phyloP scores from a whole-genome alignment of 2,113 vertebrate genomes.

The Xenopus laevis region DNA sequence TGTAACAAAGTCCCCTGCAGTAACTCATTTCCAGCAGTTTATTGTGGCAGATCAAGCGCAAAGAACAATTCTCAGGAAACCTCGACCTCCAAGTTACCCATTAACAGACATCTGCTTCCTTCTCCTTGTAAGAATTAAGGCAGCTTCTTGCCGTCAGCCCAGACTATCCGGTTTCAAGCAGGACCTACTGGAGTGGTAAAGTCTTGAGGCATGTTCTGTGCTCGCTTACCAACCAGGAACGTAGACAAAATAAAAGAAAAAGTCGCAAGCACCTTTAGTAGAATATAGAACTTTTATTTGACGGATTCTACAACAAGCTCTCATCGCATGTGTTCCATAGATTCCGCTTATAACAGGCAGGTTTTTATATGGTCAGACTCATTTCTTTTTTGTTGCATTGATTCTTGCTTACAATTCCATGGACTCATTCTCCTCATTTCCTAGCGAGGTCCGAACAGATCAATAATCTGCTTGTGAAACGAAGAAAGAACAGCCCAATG shows the following conservation, averaged over 20 bases:
- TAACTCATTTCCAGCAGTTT: background rate
- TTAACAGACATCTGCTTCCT: constrained; percentile 16
- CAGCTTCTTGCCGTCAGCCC: background rate
- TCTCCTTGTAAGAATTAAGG: background rate
- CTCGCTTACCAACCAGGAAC: background rate
- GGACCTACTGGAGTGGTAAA: constrained; percentile 2
- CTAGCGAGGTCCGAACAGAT: constrained; percentile 35
- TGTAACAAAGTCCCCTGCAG: too few species aligned
- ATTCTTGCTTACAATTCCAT: constrained; percentile 16
- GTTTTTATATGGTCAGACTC: background rate
- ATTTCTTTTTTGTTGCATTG: constrained; percentile 28
- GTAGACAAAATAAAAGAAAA: background rate
- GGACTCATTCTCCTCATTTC: constrained; percentile 4
- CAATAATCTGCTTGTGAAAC: constrained; percentile 15
- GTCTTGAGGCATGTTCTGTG: constrained; percentile 25
- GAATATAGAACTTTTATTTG: constrained; percentile 42
- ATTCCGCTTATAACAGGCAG: constrained; percentile 37
- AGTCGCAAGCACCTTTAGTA: background rate
- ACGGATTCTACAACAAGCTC: constrained; percentile 33
- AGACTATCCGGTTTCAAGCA: constrained; percentile 22
- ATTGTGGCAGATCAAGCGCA: background rate
- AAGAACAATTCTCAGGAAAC: background rate
- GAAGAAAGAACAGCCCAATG: background rate
- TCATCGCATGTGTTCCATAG: constrained; percentile 6
- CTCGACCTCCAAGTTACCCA: constrained; percentile 6